Evolutionary conservation across 2,797 vertebrate genomes (phyloP), one percentile per base, ranked within the genome.

Genomic region (Urophycis tenuis): DNA sequence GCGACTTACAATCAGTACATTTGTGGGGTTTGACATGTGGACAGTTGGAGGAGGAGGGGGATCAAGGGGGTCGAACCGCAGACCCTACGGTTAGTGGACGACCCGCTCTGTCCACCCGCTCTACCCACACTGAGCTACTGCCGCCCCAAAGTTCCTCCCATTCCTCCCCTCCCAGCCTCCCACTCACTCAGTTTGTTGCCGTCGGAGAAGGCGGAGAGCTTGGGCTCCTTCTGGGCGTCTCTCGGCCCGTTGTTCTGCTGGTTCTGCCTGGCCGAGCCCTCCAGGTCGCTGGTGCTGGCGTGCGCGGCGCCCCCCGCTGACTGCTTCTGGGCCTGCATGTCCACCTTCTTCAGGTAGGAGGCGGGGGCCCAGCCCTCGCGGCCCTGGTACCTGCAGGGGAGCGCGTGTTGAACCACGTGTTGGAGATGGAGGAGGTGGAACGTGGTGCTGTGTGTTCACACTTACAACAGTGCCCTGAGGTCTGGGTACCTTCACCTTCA

Each of bases 361-460:
- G 98, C 97, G 0, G 98, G 98, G 77, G 98, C 98, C 98, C 98
- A 99, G 89, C 98, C 98, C 91, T 99, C 98, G 77, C 92, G 93
- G 31, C 95, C 96, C 85, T 99, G 95, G 87, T 95, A 95, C 92
- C 98, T 99, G 89, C 71, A 0, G 29, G 15, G 72, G 49, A 1
- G 69, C 5, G 15, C 4, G 67, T 64, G 29, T 60, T 60, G 22
- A 67, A 2, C 64, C 3, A 15, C 6, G 49, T 72, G 29, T n/a
- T n/a, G 1, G 22, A 60, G 8, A 10, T n/a, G 19, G n/a, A n/a
- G n/a, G n/a, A n/a, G n/a, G n/a, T n/a, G n/a, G n/a, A n/a, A n/a
- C n/a, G n/a, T n/a, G n/a, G n/a, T n/a, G n/a, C n/a, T n/a, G n/a
- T n/a, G n/a, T n/a, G n/a, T n/a, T n/a, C n/a, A n/a, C n/a, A n/a